Base-by-base conservation (phyloP, 2,888 invertebrate genomes). In the Prosapia bicincta region DNA sequence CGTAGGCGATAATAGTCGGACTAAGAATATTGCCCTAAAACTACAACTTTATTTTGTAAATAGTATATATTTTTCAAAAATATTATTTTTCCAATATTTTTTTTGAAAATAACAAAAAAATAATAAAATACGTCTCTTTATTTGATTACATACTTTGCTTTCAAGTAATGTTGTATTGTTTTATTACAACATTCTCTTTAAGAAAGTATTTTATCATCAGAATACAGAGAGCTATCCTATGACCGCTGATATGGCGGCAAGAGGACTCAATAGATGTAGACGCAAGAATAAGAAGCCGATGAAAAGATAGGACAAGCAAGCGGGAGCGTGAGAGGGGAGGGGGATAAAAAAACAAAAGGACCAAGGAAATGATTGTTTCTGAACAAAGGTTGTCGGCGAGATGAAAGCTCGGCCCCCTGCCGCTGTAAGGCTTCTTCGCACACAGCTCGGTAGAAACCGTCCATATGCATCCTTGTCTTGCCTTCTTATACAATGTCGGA, bases 381-480 rank as follows among this genome's bases (percentile, higher is more conserved):
- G 70, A 54, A 73, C 69, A 69, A 76, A 72, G 38, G 30, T 10
- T 54, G 66, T 28, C 71, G 75, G 71, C 54, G 24, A 71, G 75
- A 66, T 43, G 32, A 75, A 75, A 68, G 68, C 68, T 23, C 20
- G 54, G 26, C 24, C 30, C 43, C 30, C 54, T 54, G 54, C 20
- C 2, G 54, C n/a, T n/a, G n/a, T 54, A 54, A 5, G 13, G 54
- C 54, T 54, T 54, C 54, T 54, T 54, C 20, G 54, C 54, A 20
- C 20, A 54, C 54, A 20, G n/a, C n/a, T n/a, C n/a, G n/a, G 54
- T 54, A 13, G 20, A 54, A 54, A 54, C 54, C 20, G n/a, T 54
- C 20, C 54, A 20, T 54, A 15, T 30, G 30, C 30, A 30, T 30
- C 38, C 10, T 38, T 15, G 38, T 38, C 15, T 38, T 13, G 38